Evolutionary conservation across 2,113 vertebrate species (phyloP).

Genomic region (Poeciliopsis retropinna): DNA sequence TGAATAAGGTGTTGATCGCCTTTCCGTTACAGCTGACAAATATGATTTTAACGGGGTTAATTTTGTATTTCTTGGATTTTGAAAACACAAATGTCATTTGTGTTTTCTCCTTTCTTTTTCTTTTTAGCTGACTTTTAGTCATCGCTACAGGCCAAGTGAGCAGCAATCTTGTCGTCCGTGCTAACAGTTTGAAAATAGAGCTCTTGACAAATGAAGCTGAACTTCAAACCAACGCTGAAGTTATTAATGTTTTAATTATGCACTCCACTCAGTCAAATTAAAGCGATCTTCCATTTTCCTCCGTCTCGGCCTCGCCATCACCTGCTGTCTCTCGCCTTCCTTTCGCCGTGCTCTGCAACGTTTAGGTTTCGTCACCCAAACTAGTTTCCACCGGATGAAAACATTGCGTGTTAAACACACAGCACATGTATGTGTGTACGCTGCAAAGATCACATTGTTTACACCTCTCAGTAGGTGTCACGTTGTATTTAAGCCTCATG

Average conservation of each 20-base stretch:
- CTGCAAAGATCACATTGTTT: conserved; percentile 2
- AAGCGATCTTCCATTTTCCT: conserved; percentile 30
- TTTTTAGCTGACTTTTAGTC: neutral
- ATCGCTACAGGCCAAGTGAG: conserved; percentile 1
- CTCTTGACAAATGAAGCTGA: conserved; percentile 54
- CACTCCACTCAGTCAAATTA: conserved; percentile 24
- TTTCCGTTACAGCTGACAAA: conserved; percentile 31
- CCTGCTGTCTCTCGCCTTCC: conserved; percentile 6
- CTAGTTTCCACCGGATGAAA: no score
- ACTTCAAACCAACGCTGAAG: conserved; percentile 36
- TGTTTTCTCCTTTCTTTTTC: neutral
- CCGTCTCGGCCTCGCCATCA: neutral
- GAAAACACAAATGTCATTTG: neutral
- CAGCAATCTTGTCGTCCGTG: neutral
- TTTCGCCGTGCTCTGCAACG: neutral
- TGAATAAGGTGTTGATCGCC: conserved; percentile 60
- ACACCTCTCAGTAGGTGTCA: conserved; percentile 69
- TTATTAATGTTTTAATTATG: conserved; percentile 56
- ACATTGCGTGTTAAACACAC: no score
- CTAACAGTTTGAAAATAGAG: conserved; percentile 25
- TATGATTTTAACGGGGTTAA: conserved; percentile 3
- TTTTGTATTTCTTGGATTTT: neutral
- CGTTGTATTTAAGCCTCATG: conserved; percentile 75
- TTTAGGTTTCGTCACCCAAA: no score
- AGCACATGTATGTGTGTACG: neutral